Percentiles rank a stretch among this genome's conserved stretches.
Evolutionary conservation across 2,888 invertebrate species (phyloP).

Genomic region (Caenorhabditis japonica): DNA sequence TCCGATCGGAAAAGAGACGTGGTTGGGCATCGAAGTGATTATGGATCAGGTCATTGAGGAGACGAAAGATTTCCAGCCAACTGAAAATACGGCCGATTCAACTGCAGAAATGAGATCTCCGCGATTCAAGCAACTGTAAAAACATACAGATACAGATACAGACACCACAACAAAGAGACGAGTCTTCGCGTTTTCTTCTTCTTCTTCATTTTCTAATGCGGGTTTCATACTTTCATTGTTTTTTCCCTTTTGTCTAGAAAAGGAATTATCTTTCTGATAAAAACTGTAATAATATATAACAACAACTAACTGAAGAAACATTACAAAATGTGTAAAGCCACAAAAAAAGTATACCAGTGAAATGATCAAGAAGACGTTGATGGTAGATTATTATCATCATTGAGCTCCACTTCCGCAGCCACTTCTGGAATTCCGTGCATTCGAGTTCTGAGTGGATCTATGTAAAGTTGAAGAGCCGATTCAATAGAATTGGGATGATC

Average conservation of each 20-base stretch:
- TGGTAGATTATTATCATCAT: slow-evolving; percentile 1
- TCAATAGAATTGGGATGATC: slow-evolving; percentile 41
- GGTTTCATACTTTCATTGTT: slow-evolving; percentile 2
- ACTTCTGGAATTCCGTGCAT: slow-evolving; percentile 40
- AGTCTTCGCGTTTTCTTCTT: slow-evolving; percentile 4
- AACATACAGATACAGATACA: too few species aligned
- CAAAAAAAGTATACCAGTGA: not conserved
- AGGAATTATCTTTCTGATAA: slow-evolving; percentile 7
- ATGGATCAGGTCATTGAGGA: slow-evolving; percentile 67
- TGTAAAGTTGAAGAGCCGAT: slow-evolving; percentile 11
- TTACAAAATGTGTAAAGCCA: not conserved
- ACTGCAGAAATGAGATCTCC: slow-evolving; percentile 37
- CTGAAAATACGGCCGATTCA: slow-evolving; percentile 21
- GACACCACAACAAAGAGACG: too few species aligned
- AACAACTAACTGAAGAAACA: not conserved
- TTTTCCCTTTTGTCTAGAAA: slow-evolving; percentile 20
- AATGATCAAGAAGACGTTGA: slow-evolving; percentile 6
- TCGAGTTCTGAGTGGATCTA: slow-evolving; percentile 56
- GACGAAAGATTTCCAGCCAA: slow-evolving; percentile 53
- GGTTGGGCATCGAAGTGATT: slow-evolving; percentile 66
- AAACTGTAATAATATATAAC: slow-evolving; percentile 19
- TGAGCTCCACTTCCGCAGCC: slow-evolving; percentile 12
- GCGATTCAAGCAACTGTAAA: slow-evolving; percentile 43
- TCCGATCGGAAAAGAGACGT: slow-evolving; percentile 68
- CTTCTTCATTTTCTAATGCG: slow-evolving; percentile 10